Percentiles rank a stretch among this genome's conserved stretches.
These are phyloP conservation scores for Sinocyclocheilus anshuiensis DNA, from an alignment of 2,113 vertebrate species.

Conservation along the genomic window DNA sequence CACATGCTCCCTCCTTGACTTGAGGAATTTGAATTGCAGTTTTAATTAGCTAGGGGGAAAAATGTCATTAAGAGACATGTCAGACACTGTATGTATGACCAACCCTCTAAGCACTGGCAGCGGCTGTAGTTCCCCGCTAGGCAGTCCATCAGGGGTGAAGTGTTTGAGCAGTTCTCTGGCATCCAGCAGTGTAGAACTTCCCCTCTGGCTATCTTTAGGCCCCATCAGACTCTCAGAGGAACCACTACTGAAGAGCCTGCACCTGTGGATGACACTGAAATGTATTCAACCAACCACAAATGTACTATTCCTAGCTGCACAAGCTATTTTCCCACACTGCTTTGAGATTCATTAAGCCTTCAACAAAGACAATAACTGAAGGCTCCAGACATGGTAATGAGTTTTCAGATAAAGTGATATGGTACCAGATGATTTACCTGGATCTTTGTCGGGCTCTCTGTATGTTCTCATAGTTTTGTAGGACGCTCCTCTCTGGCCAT, in stretches of 20 bases:
- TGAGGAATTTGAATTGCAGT: not conserved
- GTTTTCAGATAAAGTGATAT: not conserved
- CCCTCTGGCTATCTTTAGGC: constrained; percentile 82
- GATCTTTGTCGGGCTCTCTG: constrained; percentile 84
- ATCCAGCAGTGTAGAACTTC: constrained; percentile 77
- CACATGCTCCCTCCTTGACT: not conserved
- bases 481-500: constrained; percentile 89
- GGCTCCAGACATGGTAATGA: not conserved
- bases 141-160: constrained; percentile 88
- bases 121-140: constrained; percentile 87
- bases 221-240: constrained; percentile 85
- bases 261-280: constrained; percentile 58
- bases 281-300: not conserved
- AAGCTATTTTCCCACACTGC: not conserved
- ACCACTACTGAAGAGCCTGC: constrained; percentile 69
- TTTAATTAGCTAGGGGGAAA: not conserved
- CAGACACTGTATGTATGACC: constrained; percentile 30
- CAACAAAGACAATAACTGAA: not conserved
- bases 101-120: constrained; percentile 84
- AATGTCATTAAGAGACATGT: not conserved
- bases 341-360: not conserved
- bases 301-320: not conserved
- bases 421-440: constrained; percentile 72
- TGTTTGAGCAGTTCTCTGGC: constrained; percentile 89
- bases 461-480: constrained; percentile 88